Conservation (phyloP, 1,140 invertebrate genomes). For the Sminthurinus signatus region DNA sequence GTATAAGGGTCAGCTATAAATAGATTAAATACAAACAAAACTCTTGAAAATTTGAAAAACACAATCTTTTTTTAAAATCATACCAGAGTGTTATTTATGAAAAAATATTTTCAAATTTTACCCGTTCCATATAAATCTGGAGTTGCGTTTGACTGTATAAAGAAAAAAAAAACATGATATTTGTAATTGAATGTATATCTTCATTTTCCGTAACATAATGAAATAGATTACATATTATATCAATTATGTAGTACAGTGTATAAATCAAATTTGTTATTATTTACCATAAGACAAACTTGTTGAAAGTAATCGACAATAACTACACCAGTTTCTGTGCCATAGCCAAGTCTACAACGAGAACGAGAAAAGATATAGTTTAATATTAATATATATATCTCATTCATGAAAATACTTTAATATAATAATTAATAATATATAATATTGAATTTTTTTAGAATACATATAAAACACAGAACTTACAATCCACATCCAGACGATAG, state of each 20-base stretch:
- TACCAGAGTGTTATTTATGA: no score
- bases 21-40: no score
- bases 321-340: conserved; percentile 90
- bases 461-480: conserved; percentile 50
- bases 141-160: conserved; percentile 74
- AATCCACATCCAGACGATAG: conserved; percentile 94
- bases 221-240: no score
- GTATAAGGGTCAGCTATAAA: conserved; percentile 82
- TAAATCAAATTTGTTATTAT: no score
- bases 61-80: no score
- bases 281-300: conserved; percentile 77
- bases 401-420: neutral
- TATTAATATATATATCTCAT: neutral
- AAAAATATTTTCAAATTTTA: no score
- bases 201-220: no score
- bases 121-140: conserved; percentile 78
- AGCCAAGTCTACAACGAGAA: conserved; percentile 67
- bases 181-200: no score
- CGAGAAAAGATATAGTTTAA: neutral
- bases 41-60: no score
- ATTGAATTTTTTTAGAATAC: neutral
- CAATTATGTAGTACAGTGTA: no score
- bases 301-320: conserved; percentile 92
- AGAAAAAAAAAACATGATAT: no score
- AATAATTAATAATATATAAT: no score